Evolutionary conservation across 2,888 invertebrate genomes (phyloP).

Genomic region (Habroteleia sp.): DNA sequence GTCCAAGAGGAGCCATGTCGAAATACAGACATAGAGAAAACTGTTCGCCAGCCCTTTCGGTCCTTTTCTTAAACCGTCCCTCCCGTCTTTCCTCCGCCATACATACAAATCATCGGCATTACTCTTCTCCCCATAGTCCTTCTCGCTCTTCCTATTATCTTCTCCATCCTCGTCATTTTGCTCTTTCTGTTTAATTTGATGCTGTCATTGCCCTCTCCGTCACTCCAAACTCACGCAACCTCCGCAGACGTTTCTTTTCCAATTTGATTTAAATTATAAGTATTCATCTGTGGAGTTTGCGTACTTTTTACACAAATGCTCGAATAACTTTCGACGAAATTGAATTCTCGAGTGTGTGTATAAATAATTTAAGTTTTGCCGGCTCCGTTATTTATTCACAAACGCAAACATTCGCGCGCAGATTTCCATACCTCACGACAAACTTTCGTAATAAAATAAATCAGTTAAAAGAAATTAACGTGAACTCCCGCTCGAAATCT

Average conservation of each 20-base stretch:
- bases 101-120: constrained; percentile 54
- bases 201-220: constrained; percentile 57
- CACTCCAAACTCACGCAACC: constrained; percentile 10
- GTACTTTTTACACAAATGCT: constrained; percentile 37
- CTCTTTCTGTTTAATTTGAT: constrained; percentile 57
- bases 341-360: constrained; percentile 45
- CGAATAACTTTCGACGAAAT: constrained; percentile 40
- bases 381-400: constrained; percentile 30
- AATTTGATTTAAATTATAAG: constrained; percentile 48
- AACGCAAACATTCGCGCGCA: constrained; percentile 12
- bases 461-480: constrained; percentile 32
- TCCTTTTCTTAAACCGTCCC: constrained; percentile 45
- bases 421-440: constrained; percentile 20
- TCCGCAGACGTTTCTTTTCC: constrained; percentile 32
- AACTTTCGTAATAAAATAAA: constrained; percentile 35
- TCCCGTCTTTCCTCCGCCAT: constrained; percentile 35
- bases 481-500: constrained; percentile 5
- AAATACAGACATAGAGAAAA: constrained; percentile 55
- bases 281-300: constrained; percentile 38
- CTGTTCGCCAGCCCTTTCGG: constrained; percentile 50
- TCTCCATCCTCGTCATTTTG: constrained; percentile 55
- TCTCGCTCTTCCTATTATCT: constrained; percentile 44
- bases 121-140: constrained; percentile 45
- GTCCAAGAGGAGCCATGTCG: constrained; percentile 51
- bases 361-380: constrained; percentile 40